Base-by-base conservation (phyloP, 2,888 invertebrate genomes). In the Polyploca ridens region DNA sequence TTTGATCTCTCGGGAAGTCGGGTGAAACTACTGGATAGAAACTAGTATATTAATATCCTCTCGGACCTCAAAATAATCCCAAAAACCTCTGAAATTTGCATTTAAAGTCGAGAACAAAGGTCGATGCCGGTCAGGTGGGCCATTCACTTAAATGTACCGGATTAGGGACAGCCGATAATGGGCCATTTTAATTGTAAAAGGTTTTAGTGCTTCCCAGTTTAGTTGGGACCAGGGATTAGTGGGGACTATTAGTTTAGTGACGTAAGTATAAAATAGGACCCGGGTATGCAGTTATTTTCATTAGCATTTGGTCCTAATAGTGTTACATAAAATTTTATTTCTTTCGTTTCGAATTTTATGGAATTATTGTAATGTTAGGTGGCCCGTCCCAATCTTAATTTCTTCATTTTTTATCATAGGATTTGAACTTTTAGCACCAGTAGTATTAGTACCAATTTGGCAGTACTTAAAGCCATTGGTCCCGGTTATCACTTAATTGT, bases 81-180 rank as follows among this genome's bases (percentile, higher is more conserved):
- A 74, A 75, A 79, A 81, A 83, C 35, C 46, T 62, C 68, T 74
- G 75, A 79, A 81, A 84, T 85, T 86, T 81, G 79, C 86, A 86
- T 85, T 83, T 82, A 77, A 81, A 81, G 81, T 74, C 68, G 67
- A 69, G 80, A 77, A 79, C 85, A 85, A 82, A 86, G 86, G 83
- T 84, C 81, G 77, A 41, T 69, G 62, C 70, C 76, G 78, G 82
- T 81, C 86, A 86, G 86, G 84, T 84, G 82, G 80, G 78, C 77
- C 78, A 76, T 81, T 83, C 81, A 76, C 79, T 79, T 79, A 81
- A 85, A 84, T 80, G 82, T 76, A 74, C 81, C 75, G 88, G 87
- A 90, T 90, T 87, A 89, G 77, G 84, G 73, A 82, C 78, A 79
- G 71, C 81, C 83, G 86, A 86, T 88, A 90, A 90, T 89, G 84